These are phyloP conservation scores for Crocidura indochinensis DNA, from an alignment of 2,797 vertebrate genomes.

Conservation along the genomic window DNA sequence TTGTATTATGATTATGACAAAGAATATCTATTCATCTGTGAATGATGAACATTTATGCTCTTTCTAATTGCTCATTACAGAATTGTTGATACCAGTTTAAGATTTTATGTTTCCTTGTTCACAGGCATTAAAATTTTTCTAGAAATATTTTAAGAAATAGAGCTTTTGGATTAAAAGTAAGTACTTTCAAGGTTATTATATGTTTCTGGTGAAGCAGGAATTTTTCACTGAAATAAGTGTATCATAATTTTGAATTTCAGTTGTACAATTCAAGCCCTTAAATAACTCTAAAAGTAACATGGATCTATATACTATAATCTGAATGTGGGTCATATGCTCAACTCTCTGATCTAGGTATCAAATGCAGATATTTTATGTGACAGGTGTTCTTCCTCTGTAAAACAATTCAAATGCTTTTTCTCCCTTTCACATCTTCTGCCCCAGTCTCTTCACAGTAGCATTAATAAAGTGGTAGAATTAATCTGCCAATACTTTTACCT, in stretches of 20 bases:
- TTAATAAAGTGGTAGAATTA: constrained; percentile 76
- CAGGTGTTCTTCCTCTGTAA: constrained; percentile 80
- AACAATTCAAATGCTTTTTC: constrained; percentile 57
- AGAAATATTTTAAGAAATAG: neutral
- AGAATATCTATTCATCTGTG: neutral
- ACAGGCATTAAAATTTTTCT: neutral
- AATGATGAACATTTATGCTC: neutral
- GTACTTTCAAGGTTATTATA: neutral
- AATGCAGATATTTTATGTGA: constrained; percentile 80
- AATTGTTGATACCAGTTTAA: constrained; percentile 19
- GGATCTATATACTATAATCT: constrained; percentile 82
- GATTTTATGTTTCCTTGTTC: neutral
- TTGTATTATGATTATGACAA: neutral
- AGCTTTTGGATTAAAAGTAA: constrained; percentile 14
- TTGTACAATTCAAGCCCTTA: constrained; percentile 85
- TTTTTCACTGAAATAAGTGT: constrained; percentile 74
- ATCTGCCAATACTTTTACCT: constrained; percentile 85
- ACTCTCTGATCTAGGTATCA: constrained; percentile 82
- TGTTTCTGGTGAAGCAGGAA: neutral
- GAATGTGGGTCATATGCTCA: constrained; percentile 83
- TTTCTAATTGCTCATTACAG: constrained; percentile 39
- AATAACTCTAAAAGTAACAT: constrained; percentile 83
- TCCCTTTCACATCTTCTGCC: too few relatives aligned
- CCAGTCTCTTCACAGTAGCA: constrained; percentile 76
- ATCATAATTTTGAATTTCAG: constrained; percentile 88